A percentile compares a stretch with the other conserved stretches of the same genome.
These are phyloP conservation scores for Caiman crocodilus DNA, from an alignment of 2,797 vertebrate genomes.

Conservation along the genomic window DNA sequence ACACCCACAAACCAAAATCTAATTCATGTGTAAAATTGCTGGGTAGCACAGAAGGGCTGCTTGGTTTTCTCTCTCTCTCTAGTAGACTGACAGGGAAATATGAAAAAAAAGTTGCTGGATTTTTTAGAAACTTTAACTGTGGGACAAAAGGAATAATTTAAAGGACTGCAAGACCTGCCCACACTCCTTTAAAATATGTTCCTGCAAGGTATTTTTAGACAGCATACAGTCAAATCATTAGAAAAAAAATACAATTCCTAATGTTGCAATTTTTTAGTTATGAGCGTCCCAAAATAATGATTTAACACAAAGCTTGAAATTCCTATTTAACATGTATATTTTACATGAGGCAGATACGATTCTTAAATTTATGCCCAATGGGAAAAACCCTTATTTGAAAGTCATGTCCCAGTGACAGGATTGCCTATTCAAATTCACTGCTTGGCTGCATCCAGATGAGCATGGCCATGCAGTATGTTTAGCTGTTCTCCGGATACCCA, in stretches of 20 bases:
- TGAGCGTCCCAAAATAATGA: not conserved
- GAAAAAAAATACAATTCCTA: not conserved
- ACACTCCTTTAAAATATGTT: not conserved
- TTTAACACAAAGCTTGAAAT: not conserved
- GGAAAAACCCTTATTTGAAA: not conserved
- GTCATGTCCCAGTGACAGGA: fast-evolving
- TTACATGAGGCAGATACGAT: not conserved
- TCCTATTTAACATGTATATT: not conserved
- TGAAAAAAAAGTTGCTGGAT: not conserved
- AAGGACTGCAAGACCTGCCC: fast-evolving
- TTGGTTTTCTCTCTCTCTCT: fast-evolving
- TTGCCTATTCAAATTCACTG: not conserved
- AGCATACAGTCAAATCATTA: not conserved
- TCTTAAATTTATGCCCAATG: not conserved
- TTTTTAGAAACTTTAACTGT: not conserved
- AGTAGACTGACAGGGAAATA: not conserved
- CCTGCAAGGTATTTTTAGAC: not conserved
- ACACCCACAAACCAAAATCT: not conserved
- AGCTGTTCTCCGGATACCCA: too few species aligned
- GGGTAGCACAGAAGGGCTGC: fast-evolving
- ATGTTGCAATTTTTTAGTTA: not conserved
- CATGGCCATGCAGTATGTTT: too few species aligned
- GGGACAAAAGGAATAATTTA: not conserved
- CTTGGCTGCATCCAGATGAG: too few species aligned
- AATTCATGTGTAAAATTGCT: not conserved